Evolutionary conservation across 2,888 invertebrate species (phyloP).

Genomic region (Odontocerum albicorne): DNA sequence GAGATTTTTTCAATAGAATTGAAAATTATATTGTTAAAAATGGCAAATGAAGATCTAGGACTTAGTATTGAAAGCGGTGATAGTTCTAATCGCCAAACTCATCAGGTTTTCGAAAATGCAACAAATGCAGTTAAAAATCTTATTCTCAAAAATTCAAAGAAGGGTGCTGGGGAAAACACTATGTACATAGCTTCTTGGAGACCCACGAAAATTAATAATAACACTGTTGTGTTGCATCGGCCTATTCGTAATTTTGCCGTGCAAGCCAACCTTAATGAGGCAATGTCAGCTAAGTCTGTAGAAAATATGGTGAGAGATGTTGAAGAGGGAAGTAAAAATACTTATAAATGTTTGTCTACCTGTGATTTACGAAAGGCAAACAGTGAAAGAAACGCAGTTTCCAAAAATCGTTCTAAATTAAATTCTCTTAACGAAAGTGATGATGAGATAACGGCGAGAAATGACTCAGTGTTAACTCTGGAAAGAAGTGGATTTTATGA

Average conservation of each 20-base stretch:
- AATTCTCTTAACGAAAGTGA: constrained; percentile 3
- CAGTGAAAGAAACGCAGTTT: constrained; percentile 1
- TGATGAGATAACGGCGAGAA: constrained; percentile 5
- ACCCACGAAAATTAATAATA: constrained; percentile 1
- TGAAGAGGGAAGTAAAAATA: neutral
- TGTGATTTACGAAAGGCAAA: constrained; percentile 7
- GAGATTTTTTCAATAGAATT: no score
- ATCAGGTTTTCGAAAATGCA: constrained; percentile 2
- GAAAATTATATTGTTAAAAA: neutral
- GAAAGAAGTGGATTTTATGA: constrained; percentile 40
- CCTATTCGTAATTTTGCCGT: constrained; percentile 8
- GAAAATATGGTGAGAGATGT: constrained; percentile 4
- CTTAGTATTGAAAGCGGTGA: constrained; percentile 7
- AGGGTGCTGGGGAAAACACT: constrained; percentile 3
- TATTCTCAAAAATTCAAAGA: neutral
- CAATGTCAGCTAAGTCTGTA: constrained; percentile 1
- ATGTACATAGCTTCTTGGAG: constrained; percentile 1
- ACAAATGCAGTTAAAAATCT: constrained; percentile 1
- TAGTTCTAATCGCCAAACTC: constrained; percentile 1
- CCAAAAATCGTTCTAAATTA: constrained; percentile 12
- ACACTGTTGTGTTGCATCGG: constrained; percentile 8
- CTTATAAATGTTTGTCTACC: constrained; percentile 7
- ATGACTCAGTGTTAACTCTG: neutral
- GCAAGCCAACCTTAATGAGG: neutral
- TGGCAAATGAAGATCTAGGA: constrained; percentile 4